Evolutionary conservation across 2,888 invertebrate species (phyloP), one percentile per base, ranked within the genome.

Genomic region (Drosophila pseudotakahashii): DNA sequence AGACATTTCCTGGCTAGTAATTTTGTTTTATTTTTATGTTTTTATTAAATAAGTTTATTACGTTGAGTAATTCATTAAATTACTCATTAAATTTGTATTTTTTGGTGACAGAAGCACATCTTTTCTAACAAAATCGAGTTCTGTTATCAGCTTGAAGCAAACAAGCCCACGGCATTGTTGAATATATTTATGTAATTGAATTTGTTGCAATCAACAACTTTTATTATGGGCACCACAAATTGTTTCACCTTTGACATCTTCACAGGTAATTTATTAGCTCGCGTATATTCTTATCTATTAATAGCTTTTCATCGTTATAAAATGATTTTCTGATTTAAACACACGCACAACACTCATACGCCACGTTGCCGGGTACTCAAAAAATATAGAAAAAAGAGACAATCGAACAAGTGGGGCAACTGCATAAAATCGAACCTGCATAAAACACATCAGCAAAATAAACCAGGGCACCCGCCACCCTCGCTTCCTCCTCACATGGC

Each of bases 391-490:
- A 19, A n/a, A 7, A 67, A 44, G 16, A 71, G 58, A 55, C 23
- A 57, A 58, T 50, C 36, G 53, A 23, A 41, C 37, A 72, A 53
- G 30, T 76, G 45, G 66, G 61, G 42, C 72, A 54, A 54, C 26
- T 62, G 61, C 53, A 62, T 30, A 51, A 48, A 60, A 47, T 60
- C 36, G 42, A 74, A 90, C 90, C 90, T 90, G 90, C 41, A 89
- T 51, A 72, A 83, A 67, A 58, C 81, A 78, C 78, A 89, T 89
- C 66, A 76, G 59, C 45, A 89, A 66, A 47, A 90, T 80, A 57
- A 90, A 90, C 89, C 89, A 90, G 59, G 89, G 89, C 58, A 90
- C 75, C 54, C 79, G 83, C 87, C 89, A 82, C 10, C 66, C 48
- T 2, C 73, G 70, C 66, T 61, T 68, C 19, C 78, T 62, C 51